Base-by-base conservation (phyloP, 2,113 vertebrate species). In the Tichodroma muraria region DNA sequence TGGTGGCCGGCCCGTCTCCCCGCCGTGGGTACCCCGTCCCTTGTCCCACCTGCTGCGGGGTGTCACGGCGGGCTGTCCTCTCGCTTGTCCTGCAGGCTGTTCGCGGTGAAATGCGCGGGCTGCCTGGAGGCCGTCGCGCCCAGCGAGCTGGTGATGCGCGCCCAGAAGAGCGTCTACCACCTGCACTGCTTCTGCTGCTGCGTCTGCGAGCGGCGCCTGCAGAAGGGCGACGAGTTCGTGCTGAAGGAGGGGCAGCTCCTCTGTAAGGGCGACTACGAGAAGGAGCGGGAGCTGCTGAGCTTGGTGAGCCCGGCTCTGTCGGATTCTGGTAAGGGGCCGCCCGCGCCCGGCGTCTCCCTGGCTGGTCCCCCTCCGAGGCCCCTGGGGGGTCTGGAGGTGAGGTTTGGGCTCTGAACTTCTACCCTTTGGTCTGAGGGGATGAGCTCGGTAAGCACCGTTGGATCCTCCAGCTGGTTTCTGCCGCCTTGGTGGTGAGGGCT, bases 181-280 rank as follows among this genome's bases (percentile, higher is more conserved):
- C 98, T 99, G 98, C 97, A 89, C 97, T 99, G 99, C 98, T 99
- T 99, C 98, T 98, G 98, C 98, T 99, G 99, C 97, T 98, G 98
- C 1, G 98, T 99, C 87, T 99, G 99, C 6, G 98, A 98, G 95
- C 97, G 98, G 89, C 98, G 97, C 88, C 98, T 99, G 85, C 99
- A 98, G 98, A 99, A 98, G 70, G 99, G 99, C 1, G 99, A 99
- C 12, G 98, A 97, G 96, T 99, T 99, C 61, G 98, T 99, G 94
- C 98, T 99, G 94, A 98, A 98, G 96, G 99, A 99, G 49, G 99
- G 99, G 45, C 99, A 97, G 96, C 98, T 99, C 47, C 98, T 99
- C 91, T 99, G 99, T 97, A 98, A 98, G 96, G 98, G 98, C 44
- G 98, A 98, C 97, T 99, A 98, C 49, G 98, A 99, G 94, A 98